A percentile compares a stretch with the other conserved stretches of the same genome.
These are phyloP conservation scores for Neotoxoptera formosana DNA, from an alignment of 1,140 invertebrate species.

Conservation along the genomic window DNA sequence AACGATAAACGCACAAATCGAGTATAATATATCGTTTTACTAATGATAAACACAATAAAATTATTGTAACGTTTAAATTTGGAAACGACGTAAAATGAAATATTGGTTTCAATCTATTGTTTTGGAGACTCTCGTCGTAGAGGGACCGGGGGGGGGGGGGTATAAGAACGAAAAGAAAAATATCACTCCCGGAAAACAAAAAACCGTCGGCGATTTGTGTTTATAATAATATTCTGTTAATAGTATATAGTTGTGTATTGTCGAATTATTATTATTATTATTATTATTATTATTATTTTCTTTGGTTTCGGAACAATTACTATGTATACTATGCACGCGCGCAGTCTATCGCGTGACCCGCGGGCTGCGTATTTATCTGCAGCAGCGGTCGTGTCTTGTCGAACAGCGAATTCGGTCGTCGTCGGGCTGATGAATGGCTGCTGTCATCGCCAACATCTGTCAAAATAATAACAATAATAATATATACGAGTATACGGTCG, in stretches of 20 bases:
- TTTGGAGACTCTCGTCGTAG: neutral
- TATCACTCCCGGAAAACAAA: neutral
- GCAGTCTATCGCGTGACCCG: too few species aligned
- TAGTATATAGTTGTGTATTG: too few species aligned
- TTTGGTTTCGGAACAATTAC: too few species aligned
- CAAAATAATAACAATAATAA: neutral
- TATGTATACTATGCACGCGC: too few species aligned
- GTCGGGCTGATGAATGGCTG: neutral
- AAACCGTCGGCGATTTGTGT: neutral
- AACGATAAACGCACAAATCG: too few species aligned
- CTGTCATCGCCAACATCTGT: neutral
- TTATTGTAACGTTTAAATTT: too few species aligned
- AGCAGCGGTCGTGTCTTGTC: neutral
- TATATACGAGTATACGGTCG: neutral
- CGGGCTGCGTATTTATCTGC: neutral
- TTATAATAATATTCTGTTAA: too few species aligned
- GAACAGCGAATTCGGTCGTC: neutral
- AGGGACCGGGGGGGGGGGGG: too few species aligned
- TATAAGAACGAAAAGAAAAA: neutral
- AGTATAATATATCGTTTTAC: too few species aligned
- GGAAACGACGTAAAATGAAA: neutral
- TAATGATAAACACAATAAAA: too few species aligned
- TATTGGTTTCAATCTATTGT: neutral
- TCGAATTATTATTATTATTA: neutral
- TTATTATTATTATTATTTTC: neutral